Percentiles rank a stretch among this genome's conserved stretches.
Conservation (phyloP, 2,797 vertebrate genomes). For the Tokudaia muenninki region DNA sequence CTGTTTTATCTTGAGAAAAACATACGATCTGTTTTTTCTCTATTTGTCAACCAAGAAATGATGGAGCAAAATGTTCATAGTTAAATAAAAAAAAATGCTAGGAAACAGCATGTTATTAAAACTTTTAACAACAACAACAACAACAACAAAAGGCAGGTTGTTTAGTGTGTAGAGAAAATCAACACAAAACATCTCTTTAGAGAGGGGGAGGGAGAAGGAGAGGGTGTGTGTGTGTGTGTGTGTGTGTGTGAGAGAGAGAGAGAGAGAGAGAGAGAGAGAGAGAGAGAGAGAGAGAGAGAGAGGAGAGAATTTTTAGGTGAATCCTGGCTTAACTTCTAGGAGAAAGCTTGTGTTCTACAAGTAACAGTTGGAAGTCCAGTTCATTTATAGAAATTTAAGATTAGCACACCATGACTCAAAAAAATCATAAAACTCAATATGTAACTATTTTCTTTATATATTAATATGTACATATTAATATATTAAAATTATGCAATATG, state of each 20-base stretch:
- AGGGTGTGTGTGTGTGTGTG: too few relatives aligned
- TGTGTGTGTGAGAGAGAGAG: too few relatives aligned
- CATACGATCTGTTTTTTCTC: not conserved
- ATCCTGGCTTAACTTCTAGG: not conserved
- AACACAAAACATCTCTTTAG: not conserved
- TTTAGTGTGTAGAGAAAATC: not conserved
- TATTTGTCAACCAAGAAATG: not conserved
- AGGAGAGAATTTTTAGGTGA: not conserved
- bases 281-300: too few relatives aligned
- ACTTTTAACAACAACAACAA: not conserved
- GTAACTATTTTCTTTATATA: not conserved
- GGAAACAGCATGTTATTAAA: not conserved
- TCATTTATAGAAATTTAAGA: not conserved
- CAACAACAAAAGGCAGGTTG: not conserved
- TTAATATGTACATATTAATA: too few relatives aligned
- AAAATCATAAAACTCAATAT: not conserved
- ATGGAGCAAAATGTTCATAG: not conserved
- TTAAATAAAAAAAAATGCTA: not conserved
- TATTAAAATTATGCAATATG: not conserved
- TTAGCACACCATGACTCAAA: not conserved
- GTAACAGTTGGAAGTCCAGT: not conserved
- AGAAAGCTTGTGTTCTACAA: not conserved
- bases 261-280: too few relatives aligned
- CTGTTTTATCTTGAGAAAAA: not conserved
- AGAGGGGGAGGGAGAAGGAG: too few relatives aligned